phyloP scores from a whole-genome alignment of 2,888 invertebrate genomes.

The Stomorhina lunata region DNA sequence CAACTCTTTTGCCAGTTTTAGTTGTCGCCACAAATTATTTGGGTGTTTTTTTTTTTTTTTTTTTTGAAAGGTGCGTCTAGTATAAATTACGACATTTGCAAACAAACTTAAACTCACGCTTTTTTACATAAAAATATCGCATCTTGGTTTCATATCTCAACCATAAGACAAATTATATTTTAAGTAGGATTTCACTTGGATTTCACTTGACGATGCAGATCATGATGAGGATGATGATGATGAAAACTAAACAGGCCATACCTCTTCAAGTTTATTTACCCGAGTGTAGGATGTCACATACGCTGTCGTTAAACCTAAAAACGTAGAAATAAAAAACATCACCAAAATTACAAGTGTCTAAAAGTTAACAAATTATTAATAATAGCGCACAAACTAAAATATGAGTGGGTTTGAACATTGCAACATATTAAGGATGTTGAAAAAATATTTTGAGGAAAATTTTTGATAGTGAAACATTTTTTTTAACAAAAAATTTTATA shows the following conservation, averaged over 20 bases:
- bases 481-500: too few relatives aligned
- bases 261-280: background rate
- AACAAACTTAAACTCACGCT: background rate
- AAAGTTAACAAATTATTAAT: conserved; percentile 24
- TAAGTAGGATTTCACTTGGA: conserved; percentile 64
- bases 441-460: too few relatives aligned
- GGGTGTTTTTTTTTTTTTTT: background rate
- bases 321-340: background rate
- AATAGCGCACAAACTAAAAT: background rate
- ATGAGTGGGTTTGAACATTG: conserved; percentile 42
- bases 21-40: conserved; percentile 35
- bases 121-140: conserved; percentile 17
- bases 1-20: conserved; percentile 5
- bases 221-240: conserved; percentile 2
- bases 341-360: conserved; percentile 50
- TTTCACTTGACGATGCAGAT: conserved; percentile 57
- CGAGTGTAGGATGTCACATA: conserved; percentile 58
- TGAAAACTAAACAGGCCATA: conserved; percentile 37
- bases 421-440: conserved; percentile 15
- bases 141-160: conserved; percentile 43
- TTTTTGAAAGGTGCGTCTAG: conserved; percentile 60
- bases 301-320: background rate
- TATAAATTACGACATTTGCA: conserved; percentile 31
- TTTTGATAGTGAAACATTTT: too few relatives aligned
- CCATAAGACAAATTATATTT: conserved; percentile 63